Conservation (phyloP, 2,888 invertebrate genomes). For the Amiota minor region DNA sequence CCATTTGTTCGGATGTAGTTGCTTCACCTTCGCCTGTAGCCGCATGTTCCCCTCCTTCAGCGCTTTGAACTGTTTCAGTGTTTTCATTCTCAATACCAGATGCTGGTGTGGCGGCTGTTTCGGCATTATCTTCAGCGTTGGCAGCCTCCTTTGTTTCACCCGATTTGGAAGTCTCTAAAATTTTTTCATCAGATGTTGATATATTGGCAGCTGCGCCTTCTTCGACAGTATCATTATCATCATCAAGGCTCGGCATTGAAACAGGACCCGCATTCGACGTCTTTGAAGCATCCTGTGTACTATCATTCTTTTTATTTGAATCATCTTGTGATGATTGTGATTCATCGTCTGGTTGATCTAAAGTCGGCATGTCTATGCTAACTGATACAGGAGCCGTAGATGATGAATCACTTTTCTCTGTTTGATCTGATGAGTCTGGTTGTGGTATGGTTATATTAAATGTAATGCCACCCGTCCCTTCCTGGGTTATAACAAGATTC, state of each 20-base stretch:
- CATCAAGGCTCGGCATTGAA: slow-evolving; percentile 74
- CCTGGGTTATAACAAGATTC: slow-evolving; percentile 73
- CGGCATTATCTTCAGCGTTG: slow-evolving; percentile 34
- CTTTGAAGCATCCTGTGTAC: slow-evolving; percentile 39
- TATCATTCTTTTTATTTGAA: slow-evolving; percentile 49
- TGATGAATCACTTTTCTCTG: slow-evolving; percentile 54
- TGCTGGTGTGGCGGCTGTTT: slow-evolving; percentile 36
- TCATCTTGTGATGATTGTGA: slow-evolving; percentile 57
- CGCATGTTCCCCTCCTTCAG: slow-evolving; percentile 43
- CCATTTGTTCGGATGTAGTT: slow-evolving; percentile 37
- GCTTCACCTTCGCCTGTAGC: slow-evolving; percentile 48
- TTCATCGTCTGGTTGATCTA: slow-evolving; percentile 71
- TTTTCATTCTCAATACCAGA: slow-evolving; percentile 42
- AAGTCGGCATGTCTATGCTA: slow-evolving; percentile 73
- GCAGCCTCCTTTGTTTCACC: slow-evolving; percentile 46
- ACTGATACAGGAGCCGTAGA: slow-evolving; percentile 67
- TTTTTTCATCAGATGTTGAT: slow-evolving; percentile 36
- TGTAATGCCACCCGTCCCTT: slow-evolving; percentile 72
- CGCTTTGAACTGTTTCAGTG: slow-evolving; percentile 43
- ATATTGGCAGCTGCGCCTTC: slow-evolving; percentile 32
- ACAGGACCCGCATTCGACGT: slow-evolving; percentile 64
- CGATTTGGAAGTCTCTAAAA: slow-evolving; percentile 40
- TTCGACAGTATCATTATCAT: slow-evolving; percentile 70
- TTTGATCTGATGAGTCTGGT: slow-evolving; percentile 60
- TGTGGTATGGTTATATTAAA: slow-evolving; percentile 74